A percentile compares a stretch with the other conserved stretches of the same genome.
phyloP scores from a whole-genome alignment of 2,113 vertebrate species.

The Prionailurus bengalensis region DNA sequence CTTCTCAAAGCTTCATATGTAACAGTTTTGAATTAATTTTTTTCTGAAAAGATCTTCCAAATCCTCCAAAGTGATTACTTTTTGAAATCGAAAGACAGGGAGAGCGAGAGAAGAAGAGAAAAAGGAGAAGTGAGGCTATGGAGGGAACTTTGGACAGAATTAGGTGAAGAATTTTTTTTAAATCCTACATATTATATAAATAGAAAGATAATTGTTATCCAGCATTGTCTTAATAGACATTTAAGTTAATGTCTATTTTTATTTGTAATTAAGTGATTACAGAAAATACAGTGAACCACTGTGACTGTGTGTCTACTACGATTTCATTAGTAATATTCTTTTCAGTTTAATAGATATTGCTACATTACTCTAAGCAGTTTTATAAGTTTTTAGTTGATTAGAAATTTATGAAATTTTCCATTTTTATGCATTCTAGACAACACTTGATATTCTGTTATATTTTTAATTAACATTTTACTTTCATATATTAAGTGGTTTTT shows the following conservation, averaged over 20 bases:
- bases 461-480: not conserved
- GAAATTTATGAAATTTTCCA: not conserved
- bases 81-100: not conserved
- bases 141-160: not conserved
- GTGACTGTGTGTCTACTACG: not conserved
- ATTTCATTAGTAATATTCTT: constrained; percentile 37
- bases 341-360: not conserved
- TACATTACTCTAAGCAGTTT: not conserved
- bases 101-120: not conserved
- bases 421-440: not conserved
- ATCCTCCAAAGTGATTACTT: not conserved
- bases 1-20: not conserved
- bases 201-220: not conserved
- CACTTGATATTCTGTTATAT: not conserved
- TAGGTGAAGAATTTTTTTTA: not conserved
- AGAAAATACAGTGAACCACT: not conserved
- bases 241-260: constrained; percentile 35
- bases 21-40: not conserved
- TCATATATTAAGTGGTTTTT: not conserved
- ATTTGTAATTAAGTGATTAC: not conserved
- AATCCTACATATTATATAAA: not conserved
- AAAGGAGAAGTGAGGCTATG: not conserved
- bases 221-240: not conserved
- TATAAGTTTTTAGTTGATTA: not conserved
- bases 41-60: not conserved